Conservation (phyloP, 2,888 invertebrate genomes). For the Callinectes sapidus region DNA sequence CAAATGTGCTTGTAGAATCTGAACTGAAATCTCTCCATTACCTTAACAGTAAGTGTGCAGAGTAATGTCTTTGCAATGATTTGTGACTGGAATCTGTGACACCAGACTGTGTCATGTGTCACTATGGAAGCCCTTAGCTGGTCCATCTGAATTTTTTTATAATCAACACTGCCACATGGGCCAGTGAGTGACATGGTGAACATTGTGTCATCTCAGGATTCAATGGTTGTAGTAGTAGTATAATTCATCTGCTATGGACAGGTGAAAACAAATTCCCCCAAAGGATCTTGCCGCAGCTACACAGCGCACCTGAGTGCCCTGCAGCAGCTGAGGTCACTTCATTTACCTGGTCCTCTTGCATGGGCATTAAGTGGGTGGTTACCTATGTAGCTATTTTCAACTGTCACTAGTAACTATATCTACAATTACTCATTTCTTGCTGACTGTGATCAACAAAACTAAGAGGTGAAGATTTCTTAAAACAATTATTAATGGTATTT, state of each 20-base stretch:
- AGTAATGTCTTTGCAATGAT: not conserved
- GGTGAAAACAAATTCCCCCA: not conserved
- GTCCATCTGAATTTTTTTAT: not conserved
- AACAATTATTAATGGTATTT: not conserved
- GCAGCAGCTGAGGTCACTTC: not conserved
- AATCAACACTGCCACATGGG: not conserved
- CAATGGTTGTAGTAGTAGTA: not conserved
- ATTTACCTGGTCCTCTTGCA: not conserved
- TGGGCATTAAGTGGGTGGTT: not conserved
- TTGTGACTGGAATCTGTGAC: conserved; percentile 14
- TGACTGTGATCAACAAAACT: not conserved
- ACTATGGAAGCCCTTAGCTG: conserved; percentile 11
- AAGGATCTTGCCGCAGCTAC: not conserved
- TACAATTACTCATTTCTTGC: not conserved
- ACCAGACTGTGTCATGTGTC: not conserved
- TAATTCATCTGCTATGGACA: not conserved
- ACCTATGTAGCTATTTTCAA: not conserved
- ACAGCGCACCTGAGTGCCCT: not conserved
- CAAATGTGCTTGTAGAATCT: not conserved
- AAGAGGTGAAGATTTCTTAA: not conserved
- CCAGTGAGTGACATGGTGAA: conserved; percentile 12
- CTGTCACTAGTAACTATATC: not conserved
- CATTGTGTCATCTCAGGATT: not conserved
- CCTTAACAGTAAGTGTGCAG: conserved; percentile 4
- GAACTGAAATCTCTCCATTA: not conserved